Evolutionary conservation across 2,113 vertebrate species (phyloP), one percentile per base, ranked within the genome.

Genomic region (Sardina pilchardus): DNA sequence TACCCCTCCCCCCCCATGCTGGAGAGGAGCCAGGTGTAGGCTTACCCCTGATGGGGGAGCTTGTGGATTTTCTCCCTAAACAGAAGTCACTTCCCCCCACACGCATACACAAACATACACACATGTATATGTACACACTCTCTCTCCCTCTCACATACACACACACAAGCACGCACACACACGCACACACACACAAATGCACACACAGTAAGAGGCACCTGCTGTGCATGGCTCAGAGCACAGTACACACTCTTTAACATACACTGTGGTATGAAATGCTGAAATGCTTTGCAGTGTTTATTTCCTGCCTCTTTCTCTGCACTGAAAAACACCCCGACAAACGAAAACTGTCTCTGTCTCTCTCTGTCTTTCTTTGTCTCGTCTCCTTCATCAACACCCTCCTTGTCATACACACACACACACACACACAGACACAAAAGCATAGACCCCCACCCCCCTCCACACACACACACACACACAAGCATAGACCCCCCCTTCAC

Each of bases 131-230:
- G 6, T 10, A 30, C 63, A 10, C n/a, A n/a, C n/a, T n/a, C n/a
- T n/a, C n/a, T n/a, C n/a, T n/a, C n/a, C n/a, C n/a, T n/a, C n/a
- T n/a, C n/a, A 59, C 59, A 63, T 8, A 63, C 59, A 63, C 59
- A 63, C 59, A 63, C n/a, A 10, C 63, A 71, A 26, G 34, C 63
- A 71, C 63, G 30, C 59, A 26, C 59, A 63, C 59, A n/a, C 5
- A 63, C n/a, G n/a, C 6, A 63, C 21, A 63, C 24, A 63, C 59
- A 39, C 39, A 39, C 1, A 50, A 1, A 30, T 21, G 7, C 53
- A n/a, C 59, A 63, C 19, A 63, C 71, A 78, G 71, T 78, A 78
- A 36, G 71, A 26, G 71, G 71, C 71, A 78, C 71, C 26, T 78
- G 59, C 59, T 63, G 59, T 63, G 19, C 4, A n/a, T n/a, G 26